Base-by-base conservation (phyloP, 2,113 vertebrate species). In the Phylloscopus trochiloides region DNA sequence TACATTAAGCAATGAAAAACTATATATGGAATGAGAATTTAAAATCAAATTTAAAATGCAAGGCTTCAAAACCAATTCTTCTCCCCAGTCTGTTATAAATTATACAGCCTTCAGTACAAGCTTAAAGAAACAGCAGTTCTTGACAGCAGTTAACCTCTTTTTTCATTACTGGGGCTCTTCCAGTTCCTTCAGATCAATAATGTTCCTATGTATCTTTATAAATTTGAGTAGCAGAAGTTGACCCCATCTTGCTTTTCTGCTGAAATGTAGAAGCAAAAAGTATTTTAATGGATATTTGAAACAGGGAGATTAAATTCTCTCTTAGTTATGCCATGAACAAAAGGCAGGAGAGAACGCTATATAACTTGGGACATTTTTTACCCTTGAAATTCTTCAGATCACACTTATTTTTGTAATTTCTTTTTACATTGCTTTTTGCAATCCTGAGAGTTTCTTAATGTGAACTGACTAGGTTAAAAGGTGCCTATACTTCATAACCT, bases 151-250 rank as follows among this genome's bases (percentile, higher is more conserved):
- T 81, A 90, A 81, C 91, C 40, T 77, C 67, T 72, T 91, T 91
- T 90, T 93, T 94, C 68, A 88, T 96, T 94, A 86, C 74, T 16
- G 9, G 82, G 71, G 48, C 66, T 94, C 85, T 79, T 54, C 67
- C 29, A 38, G 52, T 80, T 94, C 58, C 54, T 92, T 65, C n/a
- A 40, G 96, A 97, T 97, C 97, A 93, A 97, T 68, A 94, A 34
- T 0, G 3, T 32, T 70, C 62, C 87, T 51, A 54, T 29, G 14
- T 76, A 79, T 90, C 95, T 93, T 84, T 96, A 95, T 93, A 96
- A 94, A 97, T 94, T 91, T 78, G 65, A 95, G 88, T 25, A 93
- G 67, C 71, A 95, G 73, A 96, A 87, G 88, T 40, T 95, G 71
- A 94, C 74, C 58, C 47, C 54, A 61, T 73, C 84, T 91, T 85